Evolutionary conservation across 64 coral and sea anemone genomes (phyloP), one percentile per base, ranked within the genome.

Genomic region (Montipora foliosa): DNA sequence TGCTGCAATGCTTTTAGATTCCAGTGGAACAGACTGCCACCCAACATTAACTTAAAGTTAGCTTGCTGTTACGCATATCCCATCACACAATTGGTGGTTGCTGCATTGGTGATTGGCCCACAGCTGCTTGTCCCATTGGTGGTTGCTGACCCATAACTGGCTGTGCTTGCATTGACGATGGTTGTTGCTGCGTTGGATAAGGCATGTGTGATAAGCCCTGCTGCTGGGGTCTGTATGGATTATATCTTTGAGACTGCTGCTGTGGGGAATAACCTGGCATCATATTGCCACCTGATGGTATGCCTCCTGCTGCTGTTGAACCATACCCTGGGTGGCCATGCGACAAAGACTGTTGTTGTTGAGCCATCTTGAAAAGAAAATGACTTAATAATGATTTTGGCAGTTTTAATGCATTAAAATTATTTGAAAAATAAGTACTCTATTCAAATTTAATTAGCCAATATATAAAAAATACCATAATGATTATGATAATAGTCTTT

Each of bases 121-220:
- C 92, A 22, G 94, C 59, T 48, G 89, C 59, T 64, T 79, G 77
- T 17, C 89, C 94, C 66, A 86, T 72, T 5, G 62, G 66, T 70
- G 82, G 66, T 72, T 70, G 82, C 24, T 89, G 87, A 0, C 21
- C 87, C 87, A 89, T 89, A 14, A 89, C 58, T 47, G 87, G 79
- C 37, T 92, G 94, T 22, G 60, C 81, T 25, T 83, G 66, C 61
- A 95, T 91, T 79, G 79, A 72, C 3, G 84, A 67, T 81, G 94
- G 76, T 29, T 95, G 83, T 58, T 95, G 95, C 59, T 89, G 93
- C 64, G 94, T 86, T 83, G 96, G 90, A 48, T 83, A 97, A 7
- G 78, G 83, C 89, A 97, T 95, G 60, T 95, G 96, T 75, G 96
- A 92, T 17, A 91, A 93, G 76, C 87, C 83, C 50, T 95, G 96